These are phyloP conservation scores for Littorina saxatilis DNA, from an alignment of 1,140 invertebrate species.

Conservation along the genomic window DNA sequence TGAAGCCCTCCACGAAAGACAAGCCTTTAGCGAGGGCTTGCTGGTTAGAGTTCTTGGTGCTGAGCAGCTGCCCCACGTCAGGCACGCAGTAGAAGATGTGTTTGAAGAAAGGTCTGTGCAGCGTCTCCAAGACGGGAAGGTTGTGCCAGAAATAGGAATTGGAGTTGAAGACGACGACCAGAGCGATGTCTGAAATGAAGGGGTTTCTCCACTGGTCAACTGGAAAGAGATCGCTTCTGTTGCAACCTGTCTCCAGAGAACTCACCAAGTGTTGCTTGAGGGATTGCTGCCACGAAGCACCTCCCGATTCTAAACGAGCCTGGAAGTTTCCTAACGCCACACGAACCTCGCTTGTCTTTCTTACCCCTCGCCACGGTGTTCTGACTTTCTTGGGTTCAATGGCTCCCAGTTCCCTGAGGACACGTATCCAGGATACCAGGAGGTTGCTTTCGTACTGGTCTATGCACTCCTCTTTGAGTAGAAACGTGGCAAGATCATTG, in stretches of 20 bases:
- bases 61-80: conserved; percentile 1
- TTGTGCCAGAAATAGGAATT: conserved; percentile 11
- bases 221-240: no score
- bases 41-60: no score
- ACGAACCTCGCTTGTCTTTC: conserved; percentile 6
- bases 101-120: conserved; percentile 30
- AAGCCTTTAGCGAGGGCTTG: not conserved
- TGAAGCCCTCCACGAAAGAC: conserved; percentile 25
- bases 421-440: not conserved
- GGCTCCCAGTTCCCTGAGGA: not conserved
- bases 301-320: no score
- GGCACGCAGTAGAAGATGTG: conserved; percentile 34
- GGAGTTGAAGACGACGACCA: conserved; percentile 32
- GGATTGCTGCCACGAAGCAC: no score
- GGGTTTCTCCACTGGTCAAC: not conserved
- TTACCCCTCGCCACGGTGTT: conserved; percentile 1
- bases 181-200: not conserved
- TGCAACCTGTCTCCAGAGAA: no score
- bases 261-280: no score
- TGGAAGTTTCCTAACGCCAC: not conserved
- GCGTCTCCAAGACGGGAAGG: conserved; percentile 21
- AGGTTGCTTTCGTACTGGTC: not conserved
- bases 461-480: not conserved
- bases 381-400: not conserved
- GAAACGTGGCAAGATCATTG: not conserved